phyloP scores from a whole-genome alignment of 2,797 vertebrate genomes.

The Pipistrellus kuhlii region DNA sequence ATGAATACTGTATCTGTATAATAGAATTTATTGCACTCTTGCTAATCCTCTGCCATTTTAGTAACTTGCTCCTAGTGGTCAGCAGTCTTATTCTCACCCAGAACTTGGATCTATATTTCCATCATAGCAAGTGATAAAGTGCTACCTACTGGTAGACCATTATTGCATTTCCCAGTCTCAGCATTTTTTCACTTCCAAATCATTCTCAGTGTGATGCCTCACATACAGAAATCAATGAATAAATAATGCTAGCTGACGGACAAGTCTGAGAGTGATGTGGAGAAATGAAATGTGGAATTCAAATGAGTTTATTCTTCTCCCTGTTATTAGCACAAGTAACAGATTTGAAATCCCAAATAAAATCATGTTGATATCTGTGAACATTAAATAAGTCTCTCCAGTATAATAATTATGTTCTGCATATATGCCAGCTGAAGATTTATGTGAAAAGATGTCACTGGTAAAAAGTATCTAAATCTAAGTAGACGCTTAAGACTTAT shows the following conservation, averaged over 20 bases:
- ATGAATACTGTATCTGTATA: not conserved
- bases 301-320: not conserved
- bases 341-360: not conserved
- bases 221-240: conserved; percentile 47
- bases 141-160: not conserved
- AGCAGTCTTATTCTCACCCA: not conserved
- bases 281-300: not conserved
- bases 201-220: not conserved
- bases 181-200: conserved; percentile 41
- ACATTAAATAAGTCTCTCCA: not conserved
- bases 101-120: not conserved
- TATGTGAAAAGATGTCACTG: not conserved
- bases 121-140: not conserved
- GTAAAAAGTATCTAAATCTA: not conserved
- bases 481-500: not conserved
- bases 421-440: not conserved
- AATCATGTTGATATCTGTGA: not conserved
- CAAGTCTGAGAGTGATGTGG: not conserved
- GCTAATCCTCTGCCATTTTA: not conserved
- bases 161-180: conserved; percentile 5
- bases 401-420: not conserved
- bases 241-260: not conserved
- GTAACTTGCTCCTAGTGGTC: not conserved
- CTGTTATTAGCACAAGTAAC: not conserved
- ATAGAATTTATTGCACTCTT: not conserved